Evolutionary conservation across 92 coral and sea anemone species (phyloP), one percentile per base, ranked within the genome.

Genomic region (Zoanthus gigantus): DNA sequence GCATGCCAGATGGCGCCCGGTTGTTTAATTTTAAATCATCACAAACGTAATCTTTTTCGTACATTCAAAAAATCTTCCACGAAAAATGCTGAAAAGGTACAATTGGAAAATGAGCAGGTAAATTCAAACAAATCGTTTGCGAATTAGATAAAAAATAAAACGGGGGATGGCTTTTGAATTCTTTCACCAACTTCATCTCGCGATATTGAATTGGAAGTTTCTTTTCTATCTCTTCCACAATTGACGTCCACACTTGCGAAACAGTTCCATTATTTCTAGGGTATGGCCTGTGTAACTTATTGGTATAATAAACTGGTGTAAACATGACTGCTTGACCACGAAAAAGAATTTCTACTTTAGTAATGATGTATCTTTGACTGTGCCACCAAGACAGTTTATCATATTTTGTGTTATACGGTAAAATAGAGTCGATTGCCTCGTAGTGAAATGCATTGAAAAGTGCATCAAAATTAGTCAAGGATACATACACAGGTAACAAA

Each of bases 261-360:
- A 76, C 87, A 28, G 79, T 65, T 11, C 58, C 14, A 28, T 90
- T 83, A 8, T 74, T 71, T 73, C 83, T 58, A 5, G 93, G 93
- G 68, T 90, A 90, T 14, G 78, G 65, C 0, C 72, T 11, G 68
- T 90, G 93, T 5, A 11, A 16, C 30, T 63, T 48, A 37, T 90
- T 90, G 7, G 7, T 1, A 1, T 71, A 45, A 11, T 47, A 13
- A 0, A 90, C 65, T 2, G 90, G 90, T 1, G 86, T 48, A 67
- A 73, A 86, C 78, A 90, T 72, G 48, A 79, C 44, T 6, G 82
- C 57, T 72, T 90, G 93, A 4, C 93, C 93, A 60, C 93, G 90
- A 30, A 90, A 90, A 45, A 72, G 18, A 0, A 90, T 9, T 52
- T 90, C 93, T 9, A 86, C 82, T 13, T 66, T 82, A 6, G 88